Conservation (phyloP, 2,888 invertebrate species). For the Standfussiana lucernea region DNA sequence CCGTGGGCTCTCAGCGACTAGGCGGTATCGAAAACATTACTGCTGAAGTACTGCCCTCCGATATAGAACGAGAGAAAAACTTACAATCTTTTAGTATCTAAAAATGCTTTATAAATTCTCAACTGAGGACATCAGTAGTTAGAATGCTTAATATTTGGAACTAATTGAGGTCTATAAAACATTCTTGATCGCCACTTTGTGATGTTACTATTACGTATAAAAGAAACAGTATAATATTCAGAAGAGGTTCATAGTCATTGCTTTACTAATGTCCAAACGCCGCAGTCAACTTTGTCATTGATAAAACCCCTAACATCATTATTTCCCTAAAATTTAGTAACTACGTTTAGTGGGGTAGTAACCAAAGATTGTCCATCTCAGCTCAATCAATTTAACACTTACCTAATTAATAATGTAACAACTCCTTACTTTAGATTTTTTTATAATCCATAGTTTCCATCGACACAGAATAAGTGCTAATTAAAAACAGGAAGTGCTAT, state of each 20-base stretch:
- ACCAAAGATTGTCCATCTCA: constrained; percentile 90
- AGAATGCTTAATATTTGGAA: constrained; percentile 74
- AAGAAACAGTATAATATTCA: constrained; percentile 74
- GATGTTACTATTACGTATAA: constrained; percentile 78
- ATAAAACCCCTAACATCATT: constrained; percentile 90
- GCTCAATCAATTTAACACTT: constrained; percentile 91
- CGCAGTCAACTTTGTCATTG: constrained; percentile 90
- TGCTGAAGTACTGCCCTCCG: constrained; percentile 68
- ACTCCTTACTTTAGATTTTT: constrained; percentile 89
- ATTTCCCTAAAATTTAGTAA: constrained; percentile 89
- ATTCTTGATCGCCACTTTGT: constrained; percentile 81
- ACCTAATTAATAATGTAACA: constrained; percentile 91
- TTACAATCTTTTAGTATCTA: constrained; percentile 66
- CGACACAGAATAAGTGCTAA: constrained; percentile 91
- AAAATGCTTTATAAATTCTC: constrained; percentile 87
- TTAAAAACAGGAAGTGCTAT: constrained; percentile 91
- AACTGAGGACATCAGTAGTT: constrained; percentile 73
- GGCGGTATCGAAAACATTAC: constrained; percentile 84
- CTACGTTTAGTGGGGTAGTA: constrained; percentile 89
- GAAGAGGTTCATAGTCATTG: constrained; percentile 75
- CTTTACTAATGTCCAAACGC: constrained; percentile 79
- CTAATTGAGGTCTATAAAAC: constrained; percentile 83
- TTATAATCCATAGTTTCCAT: constrained; percentile 88
- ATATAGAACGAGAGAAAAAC: constrained; percentile 72
- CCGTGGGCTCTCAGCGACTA: constrained; percentile 90